Base-by-base conservation (phyloP, 2,113 vertebrate species). In the Felis chaus region DNA sequence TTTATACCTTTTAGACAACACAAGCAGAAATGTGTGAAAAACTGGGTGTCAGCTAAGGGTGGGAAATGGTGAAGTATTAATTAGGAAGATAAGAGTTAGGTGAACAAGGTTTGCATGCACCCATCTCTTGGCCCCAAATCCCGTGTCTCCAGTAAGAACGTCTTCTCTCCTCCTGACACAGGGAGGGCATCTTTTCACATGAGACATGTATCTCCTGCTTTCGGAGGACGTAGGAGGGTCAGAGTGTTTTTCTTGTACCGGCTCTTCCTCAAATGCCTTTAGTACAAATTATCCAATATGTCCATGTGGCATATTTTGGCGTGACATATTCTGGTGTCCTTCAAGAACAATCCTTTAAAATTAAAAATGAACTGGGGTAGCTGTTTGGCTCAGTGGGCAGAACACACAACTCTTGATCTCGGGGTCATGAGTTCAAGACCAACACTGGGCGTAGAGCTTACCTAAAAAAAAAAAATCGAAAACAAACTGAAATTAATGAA, bases 261-360 rank as follows among this genome's bases (percentile, higher is more conserved):
- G 79, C 50, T 92, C 19, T 82, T 71, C 61, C 79, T 61, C 45
- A 61, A 71, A 31, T 61, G 79, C 50, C 50, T 82, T 71, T 61
- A 82, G 61, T n/a, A 57, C 29, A 61, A 71, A 92, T 15, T n/a
- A 82, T 33, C 39, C 45, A 41, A 3, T 39, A 71, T 45, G 78
- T 82, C 48, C 23, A 45, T 11, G 25, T 41, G 27, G 48, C 65
- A 7, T 81, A 33, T 81, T 81, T 81, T 7, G 89, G 76, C 18
- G 78, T 79, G 63, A 14, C 36, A 61, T 13, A 27, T 82, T 83
- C 90, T 61, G 66, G 36, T 92, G 73, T 73, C 36, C 66, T 83
- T 92, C 50, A n/a, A 45, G 79, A n/a, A 39, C 69, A 93, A 83
- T n/a, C 41, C 39, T 94, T 97, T 89, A 97, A 82, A 83, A 90